These are phyloP conservation scores for Thysanoteuthis rhombus DNA, from an alignment of 2,888 invertebrate genomes.

Conservation along the genomic window DNA sequence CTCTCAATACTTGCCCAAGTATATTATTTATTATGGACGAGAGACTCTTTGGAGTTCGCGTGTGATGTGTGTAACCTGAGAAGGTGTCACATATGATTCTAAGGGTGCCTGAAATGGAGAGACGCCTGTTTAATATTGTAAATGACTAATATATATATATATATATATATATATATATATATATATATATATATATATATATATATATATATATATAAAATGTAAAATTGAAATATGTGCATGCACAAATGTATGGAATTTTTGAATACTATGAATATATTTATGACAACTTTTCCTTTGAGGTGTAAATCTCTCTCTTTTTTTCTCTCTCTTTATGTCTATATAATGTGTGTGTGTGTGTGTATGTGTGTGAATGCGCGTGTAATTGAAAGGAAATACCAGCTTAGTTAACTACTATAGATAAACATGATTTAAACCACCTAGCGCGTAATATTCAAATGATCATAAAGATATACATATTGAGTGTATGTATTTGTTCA, in stretches of 20 bases:
- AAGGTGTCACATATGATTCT: background rate
- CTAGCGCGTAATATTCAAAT: too few species aligned
- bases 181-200: conserved; percentile 12
- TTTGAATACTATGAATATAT: too few species aligned
- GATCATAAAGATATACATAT: too few species aligned
- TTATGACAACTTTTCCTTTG: too few species aligned
- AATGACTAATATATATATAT: background rate
- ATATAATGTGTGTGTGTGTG: background rate
- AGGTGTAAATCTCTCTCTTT: background rate
- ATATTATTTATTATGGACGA: conserved; percentile 12
- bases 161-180: conserved; percentile 12
- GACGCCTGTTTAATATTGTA: background rate
- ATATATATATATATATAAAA: background rate
- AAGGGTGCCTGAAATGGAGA: background rate
- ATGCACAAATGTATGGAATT: background rate
- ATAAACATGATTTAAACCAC: too few species aligned
- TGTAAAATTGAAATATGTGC: background rate
- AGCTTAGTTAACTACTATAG: too few species aligned
- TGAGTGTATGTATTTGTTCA: too few species aligned
- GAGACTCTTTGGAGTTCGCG: background rate
- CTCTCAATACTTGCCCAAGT: background rate
- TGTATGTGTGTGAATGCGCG: too few species aligned
- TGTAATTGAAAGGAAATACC: too few species aligned
- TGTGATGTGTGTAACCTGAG: background rate
- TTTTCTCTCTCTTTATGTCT: background rate